phyloP scores from a whole-genome alignment of 2,797 vertebrate genomes.

The Hypotaenidia philippensis region DNA sequence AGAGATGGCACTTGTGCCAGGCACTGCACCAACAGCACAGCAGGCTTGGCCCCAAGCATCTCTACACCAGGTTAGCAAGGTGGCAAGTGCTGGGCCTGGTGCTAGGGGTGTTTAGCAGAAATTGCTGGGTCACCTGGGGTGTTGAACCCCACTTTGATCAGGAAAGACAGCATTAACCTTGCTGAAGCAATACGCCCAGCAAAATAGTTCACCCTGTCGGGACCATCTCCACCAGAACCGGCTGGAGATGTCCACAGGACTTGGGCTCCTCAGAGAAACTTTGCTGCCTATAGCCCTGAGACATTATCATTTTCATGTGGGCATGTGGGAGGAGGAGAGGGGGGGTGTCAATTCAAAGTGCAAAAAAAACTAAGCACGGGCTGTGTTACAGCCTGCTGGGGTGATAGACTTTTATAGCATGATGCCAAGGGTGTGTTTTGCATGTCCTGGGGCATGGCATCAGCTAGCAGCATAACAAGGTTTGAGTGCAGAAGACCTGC shows the following conservation, averaged over 20 bases:
- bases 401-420: neutral
- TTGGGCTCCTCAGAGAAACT: neutral
- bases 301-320: neutral
- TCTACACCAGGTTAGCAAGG: fast-evolving
- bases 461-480: neutral
- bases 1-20: neutral
- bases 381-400: neutral
- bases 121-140: neutral
- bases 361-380: neutral
- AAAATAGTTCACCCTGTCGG: fast-evolving
- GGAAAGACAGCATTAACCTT: neutral
- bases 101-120: neutral
- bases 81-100: neutral
- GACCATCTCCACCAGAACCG: neutral
- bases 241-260: neutral
- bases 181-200: neutral
- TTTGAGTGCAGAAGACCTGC: neutral
- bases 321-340: fast-evolving
- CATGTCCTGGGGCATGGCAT: neutral
- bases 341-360: neutral
- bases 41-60: neutral
- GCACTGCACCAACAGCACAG: neutral
- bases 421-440: neutral
- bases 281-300: neutral
- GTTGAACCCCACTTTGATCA: neutral